These are phyloP conservation scores for Dryococelus australis DNA, from an alignment of 2,888 invertebrate species.

Conservation along the genomic window DNA sequence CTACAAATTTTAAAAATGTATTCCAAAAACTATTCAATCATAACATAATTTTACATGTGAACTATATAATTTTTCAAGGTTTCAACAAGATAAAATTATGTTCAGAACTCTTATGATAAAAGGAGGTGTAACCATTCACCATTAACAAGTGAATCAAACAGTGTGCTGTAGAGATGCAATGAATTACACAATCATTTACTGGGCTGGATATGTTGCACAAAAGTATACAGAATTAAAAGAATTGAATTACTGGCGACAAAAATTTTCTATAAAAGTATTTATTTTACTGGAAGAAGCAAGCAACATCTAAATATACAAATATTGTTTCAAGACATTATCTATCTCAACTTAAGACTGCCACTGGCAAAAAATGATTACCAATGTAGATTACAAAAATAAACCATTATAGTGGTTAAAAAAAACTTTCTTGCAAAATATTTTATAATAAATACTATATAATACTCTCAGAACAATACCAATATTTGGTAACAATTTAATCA, in stretches of 20 bases:
- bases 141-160: neutral
- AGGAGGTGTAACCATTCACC: neutral
- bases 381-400: neutral
- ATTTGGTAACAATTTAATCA: neutral
- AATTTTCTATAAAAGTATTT: neutral
- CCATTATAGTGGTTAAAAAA: neutral
- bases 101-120: neutral
- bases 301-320: constrained; percentile 10
- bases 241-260: neutral
- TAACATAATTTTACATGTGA: neutral
- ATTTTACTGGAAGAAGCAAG: constrained; percentile 16
- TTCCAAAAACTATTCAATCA: neutral
- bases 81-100: neutral
- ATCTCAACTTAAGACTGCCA: neutral
- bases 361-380: neutral
- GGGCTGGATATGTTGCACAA: neutral
- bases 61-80: neutral
- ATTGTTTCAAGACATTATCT: neutral
- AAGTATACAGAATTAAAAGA: neutral
- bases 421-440: neutral
- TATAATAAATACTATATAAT: neutral
- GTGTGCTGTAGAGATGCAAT: constrained; percentile 7
- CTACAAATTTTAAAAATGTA: neutral
- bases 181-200: neutral
- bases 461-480: neutral